Evolutionary conservation across 1,140 invertebrate species (phyloP).

Genomic region (Diploscapter pachys): DNA sequence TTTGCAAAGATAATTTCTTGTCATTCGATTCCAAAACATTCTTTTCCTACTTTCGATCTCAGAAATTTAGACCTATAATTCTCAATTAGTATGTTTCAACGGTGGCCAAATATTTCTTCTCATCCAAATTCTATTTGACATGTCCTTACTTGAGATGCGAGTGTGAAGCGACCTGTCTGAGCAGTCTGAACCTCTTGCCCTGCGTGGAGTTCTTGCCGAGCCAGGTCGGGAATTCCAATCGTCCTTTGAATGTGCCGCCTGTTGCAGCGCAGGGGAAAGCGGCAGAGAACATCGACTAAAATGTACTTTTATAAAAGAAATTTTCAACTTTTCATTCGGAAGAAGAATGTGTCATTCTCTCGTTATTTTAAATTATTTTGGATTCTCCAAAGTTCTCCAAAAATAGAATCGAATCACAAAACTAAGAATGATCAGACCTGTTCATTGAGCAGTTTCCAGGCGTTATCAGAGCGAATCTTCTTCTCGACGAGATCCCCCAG

Average conservation of each 20-base stretch:
- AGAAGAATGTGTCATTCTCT: background rate
- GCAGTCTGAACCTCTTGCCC: constrained; percentile 76
- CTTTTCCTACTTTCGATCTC: background rate
- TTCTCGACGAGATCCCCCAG: constrained; percentile 80
- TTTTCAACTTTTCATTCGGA: constrained; percentile 1
- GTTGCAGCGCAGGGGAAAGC: constrained; percentile 82
- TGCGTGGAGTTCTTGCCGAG: constrained; percentile 86
- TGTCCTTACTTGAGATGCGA: constrained; percentile 71
- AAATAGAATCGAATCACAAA: background rate
- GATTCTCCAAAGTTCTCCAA: background rate
- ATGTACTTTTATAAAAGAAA: constrained; percentile 8
- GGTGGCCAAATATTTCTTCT: background rate
- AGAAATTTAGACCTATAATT: background rate
- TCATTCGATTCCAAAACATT: constrained; percentile 2
- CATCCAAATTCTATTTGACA: constrained; percentile 2
- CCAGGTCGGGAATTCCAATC: constrained; percentile 88
- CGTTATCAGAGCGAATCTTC: constrained; percentile 72
- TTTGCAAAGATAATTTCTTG: background rate
- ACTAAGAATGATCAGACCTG: constrained; percentile 65
- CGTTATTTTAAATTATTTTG: background rate
- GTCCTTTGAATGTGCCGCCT: constrained; percentile 72
- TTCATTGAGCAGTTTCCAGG: constrained; percentile 83
- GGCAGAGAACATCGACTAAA: constrained; percentile 79
- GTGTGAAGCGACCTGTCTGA: constrained; percentile 77
- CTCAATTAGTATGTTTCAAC: constrained; percentile 24